Percentiles rank a stretch among this genome's conserved stretches.
Conservation (phyloP, 2,888 invertebrate genomes). For the Criorhina ranunculi region DNA sequence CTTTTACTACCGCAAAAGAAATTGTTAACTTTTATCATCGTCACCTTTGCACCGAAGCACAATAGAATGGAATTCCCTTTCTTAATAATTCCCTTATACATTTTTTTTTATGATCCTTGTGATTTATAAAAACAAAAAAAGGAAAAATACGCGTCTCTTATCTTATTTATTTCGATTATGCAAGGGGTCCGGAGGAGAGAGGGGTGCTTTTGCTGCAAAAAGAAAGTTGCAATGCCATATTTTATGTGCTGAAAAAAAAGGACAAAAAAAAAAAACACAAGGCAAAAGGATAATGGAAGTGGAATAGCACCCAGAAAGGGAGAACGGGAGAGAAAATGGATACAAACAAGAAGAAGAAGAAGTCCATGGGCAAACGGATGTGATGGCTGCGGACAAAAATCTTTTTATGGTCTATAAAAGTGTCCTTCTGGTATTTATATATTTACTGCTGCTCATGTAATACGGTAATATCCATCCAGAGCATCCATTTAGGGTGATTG, state of each 20-base stretch:
- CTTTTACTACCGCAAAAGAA: slow-evolving; percentile 69
- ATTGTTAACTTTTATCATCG: slow-evolving; percentile 73
- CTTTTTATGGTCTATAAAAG: slow-evolving; percentile 69
- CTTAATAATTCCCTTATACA: slow-evolving; percentile 53
- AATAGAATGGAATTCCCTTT: slow-evolving; percentile 72
- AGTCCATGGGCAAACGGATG: slow-evolving; percentile 17
- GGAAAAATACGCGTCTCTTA: slow-evolving; percentile 50
- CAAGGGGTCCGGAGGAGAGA: slow-evolving; percentile 1
- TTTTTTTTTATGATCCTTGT: slow-evolving; percentile 69
- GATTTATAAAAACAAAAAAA: slow-evolving; percentile 59
- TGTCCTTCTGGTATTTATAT: slow-evolving; percentile 65
- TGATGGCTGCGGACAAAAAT: slow-evolving; percentile 49
- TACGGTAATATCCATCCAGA: slow-evolving; percentile 43
- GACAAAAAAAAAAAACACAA: neutral
- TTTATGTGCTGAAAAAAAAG: slow-evolving; percentile 39
- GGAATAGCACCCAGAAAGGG: neutral
- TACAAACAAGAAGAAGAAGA: neutral
- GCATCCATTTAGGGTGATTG: slow-evolving; percentile 61
- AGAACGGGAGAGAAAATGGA: slow-evolving; percentile 1
- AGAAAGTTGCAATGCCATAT: slow-evolving; percentile 56
- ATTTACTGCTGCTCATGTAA: slow-evolving; percentile 47
- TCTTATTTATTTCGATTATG: slow-evolving; percentile 62
- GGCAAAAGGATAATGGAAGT: slow-evolving; percentile 37
- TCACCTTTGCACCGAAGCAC: slow-evolving; percentile 70
- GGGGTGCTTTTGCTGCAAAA: slow-evolving; percentile 20